Base-by-base conservation (phyloP, 2,113 vertebrate species). In the Jacana jacana region DNA sequence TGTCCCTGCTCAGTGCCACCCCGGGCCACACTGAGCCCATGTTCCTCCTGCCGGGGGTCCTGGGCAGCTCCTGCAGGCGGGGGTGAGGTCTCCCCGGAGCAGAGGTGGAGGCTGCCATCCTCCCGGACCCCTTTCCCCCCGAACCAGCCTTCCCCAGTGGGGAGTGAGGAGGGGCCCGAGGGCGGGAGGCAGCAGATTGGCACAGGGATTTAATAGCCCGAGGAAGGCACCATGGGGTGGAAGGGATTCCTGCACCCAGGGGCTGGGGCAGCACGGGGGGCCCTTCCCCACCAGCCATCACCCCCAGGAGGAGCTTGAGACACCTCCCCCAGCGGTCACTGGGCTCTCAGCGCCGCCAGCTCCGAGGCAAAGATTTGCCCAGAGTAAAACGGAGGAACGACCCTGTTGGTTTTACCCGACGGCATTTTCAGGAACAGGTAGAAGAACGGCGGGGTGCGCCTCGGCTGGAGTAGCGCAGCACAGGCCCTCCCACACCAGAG, bases 151-250 rank as follows among this genome's bases (percentile, higher is more conserved):
- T 30, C 9, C 46, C 25, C 52, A 4, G 4, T 1, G 24, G 18
- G 51, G 4, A 22, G 22, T 0, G 0, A 12, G 7, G 18, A 49
- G 5, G 2, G 15, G 18, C 17, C 42, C 16, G 1, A 9, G 12
- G 51, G n/a, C 2, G 19, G 31, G 9, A 37, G 12, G 42, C 71
- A 40, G 23, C 18, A 33, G 30, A 20, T 17, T 35, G 10, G 37
- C 27, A 20, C 35, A 22, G 55, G 33, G 55, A 13, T 58, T 58
- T 58, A 13, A 58, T 58, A 35, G 33, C 57, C 57, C 24, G 57
- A 35, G 52, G 52, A 55, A 27, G 27, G 39, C 49, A 22, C 10
- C 7, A 3, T 7, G 39, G 23, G 60, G 49, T 39, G 70, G 39
- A 22, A 33, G 39, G 3, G 10, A 17, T 33, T 44, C 48, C 58